Base-by-base conservation (phyloP, 2,113 vertebrate species). In the Rhegmatorhina hoffmannsi region DNA sequence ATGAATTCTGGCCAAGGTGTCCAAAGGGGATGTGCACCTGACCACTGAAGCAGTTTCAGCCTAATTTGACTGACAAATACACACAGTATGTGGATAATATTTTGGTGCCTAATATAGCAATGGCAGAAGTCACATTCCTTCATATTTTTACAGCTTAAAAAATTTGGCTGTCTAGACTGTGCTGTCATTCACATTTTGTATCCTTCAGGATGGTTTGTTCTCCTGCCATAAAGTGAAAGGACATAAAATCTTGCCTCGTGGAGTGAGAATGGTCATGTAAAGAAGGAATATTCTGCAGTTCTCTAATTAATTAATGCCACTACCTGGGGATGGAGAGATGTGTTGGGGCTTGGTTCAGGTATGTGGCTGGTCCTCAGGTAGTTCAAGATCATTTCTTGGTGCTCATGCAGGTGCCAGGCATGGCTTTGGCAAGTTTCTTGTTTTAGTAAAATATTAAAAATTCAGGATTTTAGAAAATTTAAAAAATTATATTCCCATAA, bases 141-240 rank as follows among this genome's bases (percentile, higher is more conserved):
- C 24, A 1, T 40, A 25, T 17, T 84, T 77, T 38, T 81, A 17
- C 52, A 72, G 84, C 82, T 82, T 75, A 24, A 38, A 87, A 80
- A 50, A 59, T 31, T 28, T 68, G 92, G 49, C 92, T 84, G 92
- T 64, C 47, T 91, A 34, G 84, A 33, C 85, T 66, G 1, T 4
- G 81, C 75, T 91, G 90, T 87, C 92, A 52, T 28, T 93, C 85
- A 46, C 52, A 25, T 67, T 26, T 34, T 67, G 77, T 81, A 4
- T 68, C 49, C 56, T 46, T 47, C 16, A 50, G 84, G 26, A 13
- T 33, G 18, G 81, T 74, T 90, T 74, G 36, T 58, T 78, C 43
- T 58, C 28, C 40, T 75, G 81, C 84, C 25, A 25, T 40, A 11
- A 63, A 89, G 67, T 38, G n/a, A 36, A 69, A 77, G 76, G 83